A percentile compares a stretch with the other conserved stretches of the same genome.
Evolutionary conservation across 2,888 invertebrate genomes (phyloP).

Genomic region (Selenia dentaria): DNA sequence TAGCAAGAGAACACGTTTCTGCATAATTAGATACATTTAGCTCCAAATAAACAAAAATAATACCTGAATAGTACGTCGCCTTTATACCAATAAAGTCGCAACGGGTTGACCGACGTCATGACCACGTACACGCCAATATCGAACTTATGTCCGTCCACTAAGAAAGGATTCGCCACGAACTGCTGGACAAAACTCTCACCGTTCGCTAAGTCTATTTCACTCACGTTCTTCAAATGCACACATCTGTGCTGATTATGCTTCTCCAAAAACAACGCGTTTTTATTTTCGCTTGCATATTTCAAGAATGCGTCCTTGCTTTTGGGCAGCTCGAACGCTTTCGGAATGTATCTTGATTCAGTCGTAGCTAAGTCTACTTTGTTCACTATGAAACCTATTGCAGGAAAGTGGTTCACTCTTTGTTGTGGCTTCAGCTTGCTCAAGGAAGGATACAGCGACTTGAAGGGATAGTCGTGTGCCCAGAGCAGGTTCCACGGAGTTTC

Average conservation of each 20-base stretch:
- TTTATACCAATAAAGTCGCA: constrained; percentile 94
- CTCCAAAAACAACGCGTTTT: constrained; percentile 92
- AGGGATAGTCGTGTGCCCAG: constrained; percentile 98
- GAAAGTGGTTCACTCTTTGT: constrained; percentile 96
- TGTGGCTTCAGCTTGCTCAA: constrained; percentile 86
- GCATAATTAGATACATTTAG: no score
- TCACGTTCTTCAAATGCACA: constrained; percentile 89
- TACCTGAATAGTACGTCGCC: constrained; percentile 95
- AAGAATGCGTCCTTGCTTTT: constrained; percentile 88
- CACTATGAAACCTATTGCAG: constrained; percentile 96
- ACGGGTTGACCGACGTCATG: constrained; percentile 95
- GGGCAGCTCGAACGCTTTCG: constrained; percentile 95
- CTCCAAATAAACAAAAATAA: constrained; percentile 11
- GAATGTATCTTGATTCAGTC: constrained; percentile 91
- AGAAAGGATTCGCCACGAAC: constrained; percentile 93
- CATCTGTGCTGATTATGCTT: constrained; percentile 97
- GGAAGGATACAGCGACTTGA: constrained; percentile 81
- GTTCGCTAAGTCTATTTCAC: constrained; percentile 88
- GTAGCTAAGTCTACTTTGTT: constrained; percentile 96
- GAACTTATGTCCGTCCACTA: constrained; percentile 97
- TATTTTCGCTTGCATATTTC: constrained; percentile 87
- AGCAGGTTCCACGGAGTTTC: constrained; percentile 91
- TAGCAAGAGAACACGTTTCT: no score
- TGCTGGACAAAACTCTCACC: constrained; percentile 95
- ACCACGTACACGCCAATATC: constrained; percentile 98